Evolutionary conservation across 2,888 invertebrate genomes (phyloP).

Genomic region (Drosophila siamana): DNA sequence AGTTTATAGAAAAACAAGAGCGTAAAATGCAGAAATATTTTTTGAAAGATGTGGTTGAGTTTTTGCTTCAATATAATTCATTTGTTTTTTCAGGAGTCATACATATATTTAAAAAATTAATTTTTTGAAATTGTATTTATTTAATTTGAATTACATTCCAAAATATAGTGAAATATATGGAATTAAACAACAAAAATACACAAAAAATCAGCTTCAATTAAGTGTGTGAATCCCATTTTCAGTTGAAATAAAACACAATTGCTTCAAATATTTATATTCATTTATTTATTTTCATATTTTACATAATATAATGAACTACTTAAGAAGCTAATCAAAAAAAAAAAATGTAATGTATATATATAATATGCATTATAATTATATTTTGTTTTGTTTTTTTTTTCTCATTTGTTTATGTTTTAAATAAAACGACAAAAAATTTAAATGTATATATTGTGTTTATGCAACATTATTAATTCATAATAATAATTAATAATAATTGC

Average conservation of each 20-base stretch:
- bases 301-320: conserved; percentile 80
- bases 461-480: conserved; percentile 40
- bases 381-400: conserved; percentile 37
- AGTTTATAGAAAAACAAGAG: too few species aligned
- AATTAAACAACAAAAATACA: too few species aligned
- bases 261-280: conserved; percentile 67
- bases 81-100: too few species aligned
- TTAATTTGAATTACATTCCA: too few species aligned
- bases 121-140: too few species aligned
- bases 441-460: conserved; percentile 31
- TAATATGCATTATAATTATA: conserved; percentile 38
- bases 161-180: too few species aligned
- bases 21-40: too few species aligned
- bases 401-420: conserved; percentile 35
- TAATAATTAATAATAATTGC: conserved; percentile 52
- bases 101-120: too few species aligned
- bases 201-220: too few species aligned
- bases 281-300: conserved; percentile 78
- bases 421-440: conserved; percentile 49
- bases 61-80: too few species aligned
- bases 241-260: background rate
- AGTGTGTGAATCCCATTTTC: too few species aligned
- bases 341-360: conserved; percentile 39
- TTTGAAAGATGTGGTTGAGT: too few species aligned
- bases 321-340: conserved; percentile 71